A percentile compares a stretch with the other conserved stretches of the same genome.
Evolutionary conservation across 2,113 vertebrate species (phyloP).

Genomic region (Girardinichthys multiradiatus): DNA sequence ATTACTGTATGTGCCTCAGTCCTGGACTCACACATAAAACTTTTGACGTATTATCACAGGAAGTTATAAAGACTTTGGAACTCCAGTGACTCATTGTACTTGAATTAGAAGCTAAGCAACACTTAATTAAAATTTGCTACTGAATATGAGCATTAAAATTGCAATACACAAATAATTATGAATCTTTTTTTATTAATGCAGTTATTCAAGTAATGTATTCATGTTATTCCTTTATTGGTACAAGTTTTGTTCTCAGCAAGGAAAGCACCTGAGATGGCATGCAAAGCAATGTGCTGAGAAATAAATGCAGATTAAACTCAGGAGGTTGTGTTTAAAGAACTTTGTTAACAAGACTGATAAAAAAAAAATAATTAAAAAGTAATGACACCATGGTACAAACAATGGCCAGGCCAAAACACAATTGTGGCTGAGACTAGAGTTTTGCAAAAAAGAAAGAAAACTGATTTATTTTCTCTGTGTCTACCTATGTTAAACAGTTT

Average conservation of each 20-base stretch:
- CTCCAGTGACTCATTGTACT: not conserved
- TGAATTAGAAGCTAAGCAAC: not conserved
- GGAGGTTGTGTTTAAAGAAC: not conserved
- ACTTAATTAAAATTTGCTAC: not conserved
- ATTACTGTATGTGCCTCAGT: constrained; percentile 20
- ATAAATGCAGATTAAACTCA: not conserved
- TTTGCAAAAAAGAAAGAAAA: not conserved
- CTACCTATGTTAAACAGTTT: not conserved
- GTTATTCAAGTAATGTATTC: not conserved
- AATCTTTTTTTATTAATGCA: not conserved
- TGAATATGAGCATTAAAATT: not conserved
- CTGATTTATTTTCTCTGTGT: not conserved
- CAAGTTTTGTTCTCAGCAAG: not conserved
- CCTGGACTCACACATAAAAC: constrained; percentile 20
- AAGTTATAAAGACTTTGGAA: constrained; percentile 16
- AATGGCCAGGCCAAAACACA: not conserved
- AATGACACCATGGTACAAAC: not conserved
- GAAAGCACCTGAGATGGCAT: not conserved
- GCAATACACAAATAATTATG: not conserved
- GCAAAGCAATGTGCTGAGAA: not conserved
- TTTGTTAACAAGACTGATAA: not conserved
- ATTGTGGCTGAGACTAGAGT: not conserved
- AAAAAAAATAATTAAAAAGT: not conserved
- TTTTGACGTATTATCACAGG: constrained; percentile 12
- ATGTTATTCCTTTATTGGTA: not conserved